Conservation (phyloP, 1,140 invertebrate genomes). For the Drosophila tani region DNA sequence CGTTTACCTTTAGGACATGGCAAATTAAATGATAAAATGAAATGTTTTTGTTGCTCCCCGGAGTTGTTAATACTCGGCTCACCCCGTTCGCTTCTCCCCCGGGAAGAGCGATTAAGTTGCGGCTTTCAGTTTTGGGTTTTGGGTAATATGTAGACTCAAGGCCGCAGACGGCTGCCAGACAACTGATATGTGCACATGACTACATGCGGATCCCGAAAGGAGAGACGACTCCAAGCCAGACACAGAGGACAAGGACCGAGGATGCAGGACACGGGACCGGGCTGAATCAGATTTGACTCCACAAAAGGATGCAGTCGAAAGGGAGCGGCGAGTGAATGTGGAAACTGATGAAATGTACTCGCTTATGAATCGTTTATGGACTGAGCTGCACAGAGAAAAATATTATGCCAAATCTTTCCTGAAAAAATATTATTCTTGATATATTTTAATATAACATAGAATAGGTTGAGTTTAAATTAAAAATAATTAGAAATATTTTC, state of each 20-base stretch:
- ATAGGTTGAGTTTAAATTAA: neutral
- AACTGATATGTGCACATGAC: constrained; percentile 83
- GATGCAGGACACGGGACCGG: constrained; percentile 30
- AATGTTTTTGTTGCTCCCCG: constrained; percentile 36
- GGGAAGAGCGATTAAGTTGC: constrained; percentile 72
- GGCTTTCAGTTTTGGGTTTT: constrained; percentile 70
- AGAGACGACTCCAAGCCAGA: constrained; percentile 45
- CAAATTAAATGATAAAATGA: constrained; percentile 61
- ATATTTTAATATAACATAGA: too few relatives aligned
- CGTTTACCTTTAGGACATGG: constrained; percentile 33
- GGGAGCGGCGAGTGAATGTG: constrained; percentile 10
- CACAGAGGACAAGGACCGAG: constrained; percentile 48
- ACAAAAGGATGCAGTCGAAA: constrained; percentile 67
- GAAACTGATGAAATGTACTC: constrained; percentile 73
- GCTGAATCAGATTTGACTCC: constrained; percentile 51
- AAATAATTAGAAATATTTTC: neutral
- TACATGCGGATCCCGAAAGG: constrained; percentile 57
- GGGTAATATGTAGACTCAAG: constrained; percentile 57
- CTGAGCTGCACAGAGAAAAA: constrained; percentile 28
- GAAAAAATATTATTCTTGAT: too few relatives aligned
- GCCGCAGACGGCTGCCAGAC: constrained; percentile 84
- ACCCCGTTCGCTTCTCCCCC: neutral
- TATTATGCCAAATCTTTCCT: neutral
- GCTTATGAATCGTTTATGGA: constrained; percentile 58
- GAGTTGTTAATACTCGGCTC: constrained; percentile 50